These are phyloP conservation scores for Glossosoma conforme DNA, from an alignment of 1,140 invertebrate genomes.

Conservation along the genomic window DNA sequence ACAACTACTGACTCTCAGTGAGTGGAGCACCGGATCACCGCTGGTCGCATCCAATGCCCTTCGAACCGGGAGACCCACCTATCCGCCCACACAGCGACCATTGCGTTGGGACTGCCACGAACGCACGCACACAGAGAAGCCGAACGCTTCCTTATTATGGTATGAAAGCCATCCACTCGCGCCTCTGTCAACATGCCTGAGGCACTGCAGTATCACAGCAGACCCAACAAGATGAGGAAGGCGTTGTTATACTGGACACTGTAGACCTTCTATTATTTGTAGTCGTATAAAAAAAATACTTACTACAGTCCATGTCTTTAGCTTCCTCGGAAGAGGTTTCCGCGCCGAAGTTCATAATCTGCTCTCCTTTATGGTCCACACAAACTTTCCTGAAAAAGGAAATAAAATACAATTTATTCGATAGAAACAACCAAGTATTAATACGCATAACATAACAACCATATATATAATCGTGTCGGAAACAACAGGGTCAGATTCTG, in stretches of 20 bases:
- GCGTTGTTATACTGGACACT: neutral
- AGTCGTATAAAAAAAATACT: conserved; percentile 34
- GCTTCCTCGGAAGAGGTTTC: conserved; percentile 34
- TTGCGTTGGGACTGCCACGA: no score
- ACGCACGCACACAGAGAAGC: no score
- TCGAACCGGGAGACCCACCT: no score
- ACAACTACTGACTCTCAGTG: no score
- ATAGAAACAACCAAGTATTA: no score
- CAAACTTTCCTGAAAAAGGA: conserved; percentile 50
- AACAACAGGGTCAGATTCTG: neutral
- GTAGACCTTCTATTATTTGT: neutral
- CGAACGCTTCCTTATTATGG: no score
- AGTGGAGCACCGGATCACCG: no score
- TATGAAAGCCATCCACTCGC: no score
- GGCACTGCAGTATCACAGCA: neutral
- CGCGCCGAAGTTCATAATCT: conserved; percentile 44
- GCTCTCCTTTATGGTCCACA: conserved; percentile 44
- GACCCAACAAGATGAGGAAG: neutral
- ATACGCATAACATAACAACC: neutral
- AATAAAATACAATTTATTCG: conserved; percentile 6
- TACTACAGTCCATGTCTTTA: conserved; percentile 54
- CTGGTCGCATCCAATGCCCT: no score
- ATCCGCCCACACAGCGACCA: no score
- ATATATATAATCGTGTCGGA: neutral
- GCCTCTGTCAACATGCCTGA: neutral